Evolutionary conservation across 2,888 invertebrate genomes (phyloP).

Genomic region (Dione juno): DNA sequence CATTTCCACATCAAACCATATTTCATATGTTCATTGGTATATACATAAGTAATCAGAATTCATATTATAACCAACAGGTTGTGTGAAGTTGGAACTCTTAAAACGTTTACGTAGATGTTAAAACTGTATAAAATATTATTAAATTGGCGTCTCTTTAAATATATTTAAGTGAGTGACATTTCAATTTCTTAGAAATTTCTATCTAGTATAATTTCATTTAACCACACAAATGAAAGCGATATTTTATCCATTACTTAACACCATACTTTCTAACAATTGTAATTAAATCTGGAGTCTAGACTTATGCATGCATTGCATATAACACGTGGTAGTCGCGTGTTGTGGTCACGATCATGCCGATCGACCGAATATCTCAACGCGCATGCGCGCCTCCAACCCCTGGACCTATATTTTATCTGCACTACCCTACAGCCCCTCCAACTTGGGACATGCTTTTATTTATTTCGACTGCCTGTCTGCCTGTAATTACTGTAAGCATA

Average conservation of each 20-base stretch:
- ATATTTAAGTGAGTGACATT: not conserved
- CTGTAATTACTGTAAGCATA: not conserved
- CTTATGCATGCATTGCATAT: constrained; percentile 44
- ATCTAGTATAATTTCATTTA: not conserved
- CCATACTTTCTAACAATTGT: constrained; percentile 21
- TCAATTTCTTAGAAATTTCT: not conserved
- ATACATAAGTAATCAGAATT: not conserved
- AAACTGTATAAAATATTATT: not conserved
- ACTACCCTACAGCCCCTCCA: constrained; percentile 36
- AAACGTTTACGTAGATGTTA: not conserved
- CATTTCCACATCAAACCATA: not conserved
- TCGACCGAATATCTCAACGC: constrained; percentile 70
- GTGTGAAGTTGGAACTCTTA: not conserved
- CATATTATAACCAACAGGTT: not conserved
- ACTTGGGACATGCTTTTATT: constrained; percentile 21
- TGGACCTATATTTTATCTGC: constrained; percentile 41
- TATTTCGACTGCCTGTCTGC: constrained; percentile 4
- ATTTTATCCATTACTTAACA: constrained; percentile 6
- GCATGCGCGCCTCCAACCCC: constrained; percentile 62
- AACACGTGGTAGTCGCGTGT: constrained; percentile 75
- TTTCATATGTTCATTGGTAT: not conserved
- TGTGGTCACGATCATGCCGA: constrained; percentile 54
- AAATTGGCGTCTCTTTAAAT: not conserved
- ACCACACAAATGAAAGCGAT: constrained; percentile 23
- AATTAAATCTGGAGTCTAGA: constrained; percentile 51